Percentiles rank a stretch among this genome's conserved stretches.
Conservation (phyloP, 2,888 invertebrate species). For the Argynnis bischoffii region DNA sequence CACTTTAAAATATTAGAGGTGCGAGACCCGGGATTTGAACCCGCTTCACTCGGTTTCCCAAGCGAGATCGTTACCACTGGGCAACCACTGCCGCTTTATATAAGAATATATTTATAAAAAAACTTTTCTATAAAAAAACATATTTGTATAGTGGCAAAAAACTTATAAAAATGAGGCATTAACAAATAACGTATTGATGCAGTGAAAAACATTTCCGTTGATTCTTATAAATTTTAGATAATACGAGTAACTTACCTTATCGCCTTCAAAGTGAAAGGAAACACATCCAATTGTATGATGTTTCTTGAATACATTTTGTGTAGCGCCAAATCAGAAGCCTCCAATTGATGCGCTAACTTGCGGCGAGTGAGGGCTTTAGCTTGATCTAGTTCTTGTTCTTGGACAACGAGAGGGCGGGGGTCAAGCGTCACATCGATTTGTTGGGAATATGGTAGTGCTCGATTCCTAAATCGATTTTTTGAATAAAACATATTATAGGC, state of each 20-base stretch:
- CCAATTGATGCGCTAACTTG: constrained; percentile 86
- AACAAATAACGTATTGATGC: background rate
- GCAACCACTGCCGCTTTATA: too few species aligned
- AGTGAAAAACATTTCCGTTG: background rate
- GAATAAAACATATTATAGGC: background rate
- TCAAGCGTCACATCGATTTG: constrained; percentile 86
- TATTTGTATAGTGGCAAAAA: too few species aligned
- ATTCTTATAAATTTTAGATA: background rate
- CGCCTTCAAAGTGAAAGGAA: constrained; percentile 83
- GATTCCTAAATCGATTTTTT: constrained; percentile 70
- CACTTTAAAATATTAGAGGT: too few species aligned
- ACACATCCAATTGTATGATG: constrained; percentile 84
- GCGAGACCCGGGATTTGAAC: too few species aligned
- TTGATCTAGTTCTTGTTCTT: constrained; percentile 81
- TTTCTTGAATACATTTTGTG: constrained; percentile 86
- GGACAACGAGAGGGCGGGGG: constrained; percentile 83
- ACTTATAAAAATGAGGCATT: too few species aligned
- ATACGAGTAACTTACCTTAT: constrained; percentile 76
- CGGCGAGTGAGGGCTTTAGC: constrained; percentile 84
- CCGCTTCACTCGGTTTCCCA: too few species aligned
- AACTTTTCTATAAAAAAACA: too few species aligned
- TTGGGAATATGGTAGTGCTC: constrained; percentile 82
- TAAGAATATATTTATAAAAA: too few species aligned
- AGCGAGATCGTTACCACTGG: too few species aligned
- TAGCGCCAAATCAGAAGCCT: constrained; percentile 85